Evolutionary conservation across 2,113 vertebrate species (phyloP).

Genomic region (Elephas maximus): DNA sequence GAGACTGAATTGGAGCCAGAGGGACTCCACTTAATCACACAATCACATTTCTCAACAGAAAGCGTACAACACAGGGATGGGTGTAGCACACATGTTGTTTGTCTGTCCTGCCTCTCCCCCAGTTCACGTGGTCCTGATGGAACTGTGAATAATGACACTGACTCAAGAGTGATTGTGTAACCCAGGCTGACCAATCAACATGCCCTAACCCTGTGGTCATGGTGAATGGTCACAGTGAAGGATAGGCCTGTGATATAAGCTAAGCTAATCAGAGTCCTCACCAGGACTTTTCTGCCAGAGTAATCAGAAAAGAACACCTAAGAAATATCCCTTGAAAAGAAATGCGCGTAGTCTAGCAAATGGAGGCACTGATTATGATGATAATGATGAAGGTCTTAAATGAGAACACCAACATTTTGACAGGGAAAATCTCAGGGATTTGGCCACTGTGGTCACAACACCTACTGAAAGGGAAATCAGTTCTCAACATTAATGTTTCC

Average conservation of each 20-base stretch:
- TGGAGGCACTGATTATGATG: constrained; percentile 27
- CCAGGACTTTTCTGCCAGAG: not conserved
- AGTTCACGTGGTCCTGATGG: not conserved
- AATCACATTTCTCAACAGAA: constrained; percentile 16
- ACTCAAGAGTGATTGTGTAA: not conserved
- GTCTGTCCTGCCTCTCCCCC: not conserved
- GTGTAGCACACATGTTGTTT: not conserved
- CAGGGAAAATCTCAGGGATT: constrained; percentile 29
- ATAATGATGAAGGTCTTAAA: constrained; percentile 55
- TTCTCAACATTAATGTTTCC: constrained; percentile 43
- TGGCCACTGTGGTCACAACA: constrained; percentile 49
- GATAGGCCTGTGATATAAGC: not conserved
- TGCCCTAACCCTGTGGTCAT: not conserved
- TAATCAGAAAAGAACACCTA: constrained; percentile 13
- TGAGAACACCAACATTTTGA: constrained; percentile 71
- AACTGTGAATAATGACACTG: not conserved
- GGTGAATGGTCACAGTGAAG: not conserved
- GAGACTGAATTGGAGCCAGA: not conserved
- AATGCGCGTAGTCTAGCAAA: constrained; percentile 49
- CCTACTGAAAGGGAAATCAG: constrained; percentile 50
- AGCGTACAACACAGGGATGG: not conserved
- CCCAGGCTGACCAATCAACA: constrained; percentile 5
- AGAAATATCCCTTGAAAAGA: constrained; percentile 71
- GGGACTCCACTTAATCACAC: not conserved
- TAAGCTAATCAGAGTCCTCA: not conserved